These are phyloP conservation scores for Torymus texanus DNA, from an alignment of 2,888 invertebrate species.

Conservation along the genomic window DNA sequence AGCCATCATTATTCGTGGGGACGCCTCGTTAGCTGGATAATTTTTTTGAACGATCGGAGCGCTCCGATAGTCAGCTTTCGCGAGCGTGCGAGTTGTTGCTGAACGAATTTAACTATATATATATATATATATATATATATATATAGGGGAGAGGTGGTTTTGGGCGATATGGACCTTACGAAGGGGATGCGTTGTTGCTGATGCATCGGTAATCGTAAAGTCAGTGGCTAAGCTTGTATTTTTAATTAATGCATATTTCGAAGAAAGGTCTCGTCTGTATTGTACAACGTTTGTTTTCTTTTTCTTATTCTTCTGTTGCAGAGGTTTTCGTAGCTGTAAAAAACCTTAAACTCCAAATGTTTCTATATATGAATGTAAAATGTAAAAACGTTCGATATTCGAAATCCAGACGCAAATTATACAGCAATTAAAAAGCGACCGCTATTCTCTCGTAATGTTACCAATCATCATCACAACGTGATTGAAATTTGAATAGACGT, in stretches of 20 bases:
- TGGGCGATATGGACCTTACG: conserved; percentile 21
- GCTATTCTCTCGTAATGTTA: too few relatives aligned
- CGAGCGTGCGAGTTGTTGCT: neutral
- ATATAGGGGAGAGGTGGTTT: conserved; percentile 1
- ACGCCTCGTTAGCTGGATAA: conserved; percentile 54
- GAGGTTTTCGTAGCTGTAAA: too few relatives aligned
- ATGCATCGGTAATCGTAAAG: conserved; percentile 51
- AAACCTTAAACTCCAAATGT: too few relatives aligned
- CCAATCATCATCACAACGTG: too few relatives aligned
- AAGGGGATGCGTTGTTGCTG: neutral
- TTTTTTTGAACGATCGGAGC: conserved; percentile 56
- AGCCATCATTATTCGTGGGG: conserved; percentile 55
- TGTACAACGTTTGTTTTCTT: too few relatives aligned
- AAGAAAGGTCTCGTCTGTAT: neutral
- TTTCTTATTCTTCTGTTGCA: too few relatives aligned
- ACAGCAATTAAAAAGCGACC: too few relatives aligned
- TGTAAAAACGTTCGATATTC: too few relatives aligned
- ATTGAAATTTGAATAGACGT: too few relatives aligned
- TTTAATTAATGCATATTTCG: conserved; percentile 33
- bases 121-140: neutral
- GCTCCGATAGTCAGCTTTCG: conserved; percentile 23
- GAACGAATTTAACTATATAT: conserved; percentile 35
- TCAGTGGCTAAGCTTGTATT: conserved; percentile 7
- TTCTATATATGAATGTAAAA: too few relatives aligned
- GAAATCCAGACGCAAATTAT: too few relatives aligned